phyloP scores from a whole-genome alignment of 2,888 invertebrate genomes.

The Orthonevra nobilis region DNA sequence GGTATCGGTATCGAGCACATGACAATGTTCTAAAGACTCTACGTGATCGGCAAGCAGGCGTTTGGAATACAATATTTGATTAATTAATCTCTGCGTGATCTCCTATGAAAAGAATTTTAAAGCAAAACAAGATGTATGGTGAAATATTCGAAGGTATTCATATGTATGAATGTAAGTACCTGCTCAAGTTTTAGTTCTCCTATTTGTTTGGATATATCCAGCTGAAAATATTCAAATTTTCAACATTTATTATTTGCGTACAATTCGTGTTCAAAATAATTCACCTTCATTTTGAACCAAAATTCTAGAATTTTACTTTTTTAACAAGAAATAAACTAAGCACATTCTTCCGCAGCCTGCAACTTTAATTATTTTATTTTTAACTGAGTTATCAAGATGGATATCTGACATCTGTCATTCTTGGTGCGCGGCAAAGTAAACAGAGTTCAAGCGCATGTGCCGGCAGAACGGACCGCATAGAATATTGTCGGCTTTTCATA shows the following conservation, averaged over 20 bases:
- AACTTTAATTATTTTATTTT: background rate
- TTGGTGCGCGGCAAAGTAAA: no score
- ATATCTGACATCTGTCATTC: no score
- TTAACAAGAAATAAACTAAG: no score
- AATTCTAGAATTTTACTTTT: no score
- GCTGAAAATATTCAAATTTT: background rate
- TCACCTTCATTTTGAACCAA: constrained; percentile 37
- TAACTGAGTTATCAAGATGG: no score
- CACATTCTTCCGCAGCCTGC: constrained; percentile 3
- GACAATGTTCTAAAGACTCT: constrained; percentile 78
- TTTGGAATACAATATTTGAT: constrained; percentile 77
- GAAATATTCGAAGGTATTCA: no score
- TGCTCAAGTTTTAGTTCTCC: constrained; percentile 76
- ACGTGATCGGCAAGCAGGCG: constrained; percentile 79
- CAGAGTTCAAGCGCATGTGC: no score
- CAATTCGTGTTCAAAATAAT: no score
- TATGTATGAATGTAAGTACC: constrained; percentile 74
- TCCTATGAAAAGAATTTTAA: constrained; percentile 64
- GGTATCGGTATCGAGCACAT: constrained; percentile 30
- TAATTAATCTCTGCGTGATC: constrained; percentile 74
- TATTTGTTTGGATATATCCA: constrained; percentile 70
- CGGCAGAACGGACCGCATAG: no score
- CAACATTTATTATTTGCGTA: background rate
- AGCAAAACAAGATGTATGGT: background rate
- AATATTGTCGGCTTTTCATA: no score